phyloP scores from a whole-genome alignment of 2,888 invertebrate genomes.

The Yponomeuta sedellus region DNA sequence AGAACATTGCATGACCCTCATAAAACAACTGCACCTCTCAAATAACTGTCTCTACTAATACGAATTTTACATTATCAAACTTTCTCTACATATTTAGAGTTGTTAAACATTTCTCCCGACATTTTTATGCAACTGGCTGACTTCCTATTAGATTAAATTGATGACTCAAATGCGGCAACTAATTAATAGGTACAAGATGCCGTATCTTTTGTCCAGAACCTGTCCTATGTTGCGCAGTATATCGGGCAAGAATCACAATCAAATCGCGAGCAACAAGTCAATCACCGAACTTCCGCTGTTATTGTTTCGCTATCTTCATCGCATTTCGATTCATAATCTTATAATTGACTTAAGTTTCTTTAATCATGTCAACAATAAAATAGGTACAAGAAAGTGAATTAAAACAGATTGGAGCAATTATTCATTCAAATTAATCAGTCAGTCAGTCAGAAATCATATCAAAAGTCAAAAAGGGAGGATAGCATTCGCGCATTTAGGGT shows the following conservation, averaged over 20 bases:
- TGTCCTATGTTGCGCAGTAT: not conserved
- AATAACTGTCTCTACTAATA: too few relatives aligned
- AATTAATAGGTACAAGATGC: not conserved
- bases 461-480: too few relatives aligned
- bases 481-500: too few relatives aligned
- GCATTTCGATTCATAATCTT: not conserved
- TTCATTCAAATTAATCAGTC: not conserved
- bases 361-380: conserved; percentile 1
- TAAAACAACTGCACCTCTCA: too few relatives aligned
- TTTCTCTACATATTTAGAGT: too few relatives aligned
- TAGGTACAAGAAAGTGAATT: not conserved
- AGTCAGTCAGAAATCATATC: too few relatives aligned
- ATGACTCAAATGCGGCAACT: not conserved
- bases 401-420: not conserved
- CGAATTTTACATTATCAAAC: too few relatives aligned
- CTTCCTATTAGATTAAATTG: not conserved
- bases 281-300: not conserved
- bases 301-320: not conserved
- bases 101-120: too few relatives aligned
- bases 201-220: not conserved
- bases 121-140: not conserved
- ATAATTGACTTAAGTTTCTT: not conserved
- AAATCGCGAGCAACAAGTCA: not conserved
- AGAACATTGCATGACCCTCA: too few relatives aligned
- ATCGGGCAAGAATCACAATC: not conserved